phyloP scores from a whole-genome alignment of 2,113 vertebrate genomes.

The Nothocercus nigrocapillus region DNA sequence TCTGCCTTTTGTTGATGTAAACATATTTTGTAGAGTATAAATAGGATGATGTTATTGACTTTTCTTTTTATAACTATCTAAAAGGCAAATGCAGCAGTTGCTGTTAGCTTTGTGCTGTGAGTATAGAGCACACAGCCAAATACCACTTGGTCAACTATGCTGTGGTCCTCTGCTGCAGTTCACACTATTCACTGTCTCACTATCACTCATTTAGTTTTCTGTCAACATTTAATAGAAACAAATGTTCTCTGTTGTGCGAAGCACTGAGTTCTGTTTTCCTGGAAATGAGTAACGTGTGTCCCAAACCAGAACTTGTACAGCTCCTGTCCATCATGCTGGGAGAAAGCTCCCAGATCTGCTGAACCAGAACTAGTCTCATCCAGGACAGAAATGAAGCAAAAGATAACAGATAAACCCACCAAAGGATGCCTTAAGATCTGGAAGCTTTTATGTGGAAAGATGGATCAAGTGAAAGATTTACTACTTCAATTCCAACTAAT shows the following conservation, averaged over 20 bases:
- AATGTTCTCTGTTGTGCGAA: not conserved
- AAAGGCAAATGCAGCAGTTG: not conserved
- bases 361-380: not conserved
- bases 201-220: not conserved
- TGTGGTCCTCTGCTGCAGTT: not conserved
- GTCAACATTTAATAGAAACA: not conserved
- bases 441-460: conserved; percentile 33
- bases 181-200: not conserved
- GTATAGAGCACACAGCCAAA: not conserved
- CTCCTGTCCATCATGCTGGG: not conserved
- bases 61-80: not conserved
- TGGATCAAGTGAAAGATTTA: conserved; percentile 56
- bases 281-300: not conserved
- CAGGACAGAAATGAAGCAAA: not conserved
- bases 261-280: not conserved
- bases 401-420: conserved; percentile 19
- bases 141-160: not conserved
- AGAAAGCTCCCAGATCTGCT: not conserved
- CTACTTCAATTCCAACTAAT: conserved; percentile 53
- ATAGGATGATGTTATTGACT: not conserved
- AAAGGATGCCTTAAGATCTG: not conserved
- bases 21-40: not conserved
- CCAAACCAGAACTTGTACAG: not conserved
- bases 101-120: not conserved
- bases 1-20: not conserved